Evolutionary conservation across 2,113 vertebrate species (phyloP), one percentile per base, ranked within the genome.

Genomic region (Stegastes partitus): DNA sequence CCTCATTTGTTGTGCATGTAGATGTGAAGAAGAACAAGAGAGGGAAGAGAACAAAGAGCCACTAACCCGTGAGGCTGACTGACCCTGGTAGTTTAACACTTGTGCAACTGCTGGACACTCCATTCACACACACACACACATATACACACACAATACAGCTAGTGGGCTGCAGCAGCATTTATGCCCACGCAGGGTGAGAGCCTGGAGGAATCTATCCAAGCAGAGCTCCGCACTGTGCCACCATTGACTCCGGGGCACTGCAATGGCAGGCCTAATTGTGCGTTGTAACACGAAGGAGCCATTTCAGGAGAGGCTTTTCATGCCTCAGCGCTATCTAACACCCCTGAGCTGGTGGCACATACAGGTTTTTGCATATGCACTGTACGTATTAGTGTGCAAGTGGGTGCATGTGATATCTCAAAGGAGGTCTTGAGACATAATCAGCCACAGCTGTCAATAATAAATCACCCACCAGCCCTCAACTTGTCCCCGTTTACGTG

Each of bases 211-310:
- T 79, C 69, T 59, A 75, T 74, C 71, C 83, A 67, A 80, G 83
- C 79, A 72, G 65, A 74, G 72, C 74, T 80, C 68, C 75, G 50
- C 72, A 76, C 63, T 84, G 89, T 62, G 81, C 84, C 83, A 71
- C 65, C 65, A 22, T 8, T 77, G 79, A 86, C 89, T 85, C 74
- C 70, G 18, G 84, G 90, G 76, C 89, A 61, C 57, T 75, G 74
- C 82, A 55, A 69, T 68, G 71, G 74, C 77, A 65, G 69, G 85
- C 76, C 88, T 89, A 92, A 92, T 92, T 93, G 90, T 89, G 82
- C 82, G 21, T 76, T 79, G 85, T 88, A 84, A 89, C 87, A 85
- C 63, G 70, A 91, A 78, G 71, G 81, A 89, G 45, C 58, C 65
- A 87, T 89, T 87, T 91, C 82, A 89, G 73, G 28, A 81, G 83